Conservation (phyloP, 2,797 vertebrate genomes). For the Myripristis murdjan region DNA sequence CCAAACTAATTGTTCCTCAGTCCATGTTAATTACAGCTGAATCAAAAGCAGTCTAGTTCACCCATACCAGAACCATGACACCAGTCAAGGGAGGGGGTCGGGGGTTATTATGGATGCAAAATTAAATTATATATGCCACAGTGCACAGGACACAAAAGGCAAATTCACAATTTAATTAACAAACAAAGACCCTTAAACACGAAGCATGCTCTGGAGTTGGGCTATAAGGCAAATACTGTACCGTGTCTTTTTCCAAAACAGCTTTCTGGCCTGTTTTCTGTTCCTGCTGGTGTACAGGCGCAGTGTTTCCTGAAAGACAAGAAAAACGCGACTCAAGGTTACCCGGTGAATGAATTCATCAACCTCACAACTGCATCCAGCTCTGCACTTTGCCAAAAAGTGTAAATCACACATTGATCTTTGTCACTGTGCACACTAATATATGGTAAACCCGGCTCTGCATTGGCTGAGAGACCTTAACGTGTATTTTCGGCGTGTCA, state of each 20-base stretch:
- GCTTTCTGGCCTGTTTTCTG: too few relatives aligned
- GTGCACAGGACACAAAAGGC: constrained; percentile 78
- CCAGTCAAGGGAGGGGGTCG: constrained; percentile 44
- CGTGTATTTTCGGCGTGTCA: neutral
- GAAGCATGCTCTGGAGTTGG: constrained; percentile 32
- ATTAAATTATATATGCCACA: constrained; percentile 83
- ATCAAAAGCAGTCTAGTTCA: constrained; percentile 60
- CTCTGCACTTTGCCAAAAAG: neutral
- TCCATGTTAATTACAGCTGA: constrained; percentile 82
- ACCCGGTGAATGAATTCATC: too few relatives aligned
- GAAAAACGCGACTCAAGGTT: too few relatives aligned
- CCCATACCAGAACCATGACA: constrained; percentile 71
- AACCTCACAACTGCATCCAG: too few relatives aligned
- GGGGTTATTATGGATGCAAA: constrained; percentile 70
- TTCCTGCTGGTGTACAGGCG: too few relatives aligned
- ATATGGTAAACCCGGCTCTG: neutral
- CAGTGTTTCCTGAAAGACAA: too few relatives aligned
- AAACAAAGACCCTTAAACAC: constrained; percentile 73
- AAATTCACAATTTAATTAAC: constrained; percentile 81
- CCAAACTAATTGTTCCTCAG: constrained; percentile 83
- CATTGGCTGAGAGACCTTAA: too few relatives aligned
- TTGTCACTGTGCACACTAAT: too few relatives aligned
- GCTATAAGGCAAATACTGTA: constrained; percentile 14
- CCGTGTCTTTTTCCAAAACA: too few relatives aligned
- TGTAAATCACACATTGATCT: neutral